phyloP scores from a whole-genome alignment of 2,888 invertebrate species.

The Micoletzkya japonica region DNA sequence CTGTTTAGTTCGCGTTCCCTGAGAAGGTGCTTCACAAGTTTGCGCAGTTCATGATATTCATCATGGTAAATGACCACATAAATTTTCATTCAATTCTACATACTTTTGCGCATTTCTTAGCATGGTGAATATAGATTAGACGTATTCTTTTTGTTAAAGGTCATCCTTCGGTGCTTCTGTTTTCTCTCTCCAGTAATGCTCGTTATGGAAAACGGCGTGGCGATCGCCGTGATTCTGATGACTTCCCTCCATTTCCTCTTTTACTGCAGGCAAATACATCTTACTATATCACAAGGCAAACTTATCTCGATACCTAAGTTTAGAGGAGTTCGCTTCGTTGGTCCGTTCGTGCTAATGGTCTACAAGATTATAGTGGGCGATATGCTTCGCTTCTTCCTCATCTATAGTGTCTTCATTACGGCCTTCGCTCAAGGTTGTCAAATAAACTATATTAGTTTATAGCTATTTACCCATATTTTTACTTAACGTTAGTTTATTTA shows the following conservation, averaged over 20 bases:
- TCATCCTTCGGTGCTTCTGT: slow-evolving; percentile 75
- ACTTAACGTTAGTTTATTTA: too few species aligned
- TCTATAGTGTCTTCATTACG: slow-evolving; percentile 93
- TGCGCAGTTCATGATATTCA: slow-evolving; percentile 84
- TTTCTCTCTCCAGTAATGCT: slow-evolving; percentile 32
- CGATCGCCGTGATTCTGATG: slow-evolving; percentile 44
- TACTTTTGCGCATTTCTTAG: background rate
- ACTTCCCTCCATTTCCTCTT: slow-evolving; percentile 52
- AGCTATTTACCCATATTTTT: background rate
- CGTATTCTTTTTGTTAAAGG: slow-evolving; percentile 61
- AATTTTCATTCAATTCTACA: background rate
- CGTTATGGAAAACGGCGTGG: slow-evolving; percentile 47
- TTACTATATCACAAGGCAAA: background rate
- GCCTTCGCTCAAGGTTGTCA: slow-evolving; percentile 87
- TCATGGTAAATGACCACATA: slow-evolving; percentile 76
- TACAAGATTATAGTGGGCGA: slow-evolving; percentile 97
- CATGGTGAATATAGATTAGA: background rate
- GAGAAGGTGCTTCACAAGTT: slow-evolving; percentile 89
- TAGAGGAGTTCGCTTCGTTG: slow-evolving; percentile 95
- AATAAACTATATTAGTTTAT: background rate
- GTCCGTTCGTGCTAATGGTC: slow-evolving; percentile 99
- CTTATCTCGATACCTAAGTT: slow-evolving; percentile 8
- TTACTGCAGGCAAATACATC: slow-evolving; percentile 41
- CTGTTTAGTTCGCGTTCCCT: slow-evolving; percentile 79
- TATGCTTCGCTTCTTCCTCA: slow-evolving; percentile 87